These are phyloP conservation scores for Tholera decimalis DNA, from an alignment of 2,888 invertebrate species.

Conservation along the genomic window DNA sequence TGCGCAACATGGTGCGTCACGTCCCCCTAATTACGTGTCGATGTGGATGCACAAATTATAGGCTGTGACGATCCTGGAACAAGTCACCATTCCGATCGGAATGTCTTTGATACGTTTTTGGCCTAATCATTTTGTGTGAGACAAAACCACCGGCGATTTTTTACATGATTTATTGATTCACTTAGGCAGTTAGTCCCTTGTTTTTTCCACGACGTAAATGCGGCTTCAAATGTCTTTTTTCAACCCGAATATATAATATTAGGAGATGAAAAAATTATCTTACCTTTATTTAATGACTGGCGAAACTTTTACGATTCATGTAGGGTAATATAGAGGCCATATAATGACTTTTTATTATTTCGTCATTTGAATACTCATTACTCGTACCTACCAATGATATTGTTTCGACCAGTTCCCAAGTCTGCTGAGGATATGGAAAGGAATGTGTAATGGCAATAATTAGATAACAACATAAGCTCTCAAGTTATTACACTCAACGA, in stretches of 20 bases:
- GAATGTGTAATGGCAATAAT: slow-evolving; percentile 54
- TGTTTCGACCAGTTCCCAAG: slow-evolving; percentile 8
- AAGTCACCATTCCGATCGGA: slow-evolving; percentile 73
- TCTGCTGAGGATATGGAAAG: slow-evolving; percentile 20
- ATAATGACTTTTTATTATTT: slow-evolving; percentile 41
- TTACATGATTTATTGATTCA: slow-evolving; percentile 68
- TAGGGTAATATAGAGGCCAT: slow-evolving; percentile 38
- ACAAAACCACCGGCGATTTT: slow-evolving; percentile 63
- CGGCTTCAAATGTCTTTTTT: slow-evolving; percentile 58
- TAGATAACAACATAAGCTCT: slow-evolving; percentile 56
- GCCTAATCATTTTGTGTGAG: slow-evolving; percentile 71
- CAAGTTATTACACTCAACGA: slow-evolving; percentile 55
- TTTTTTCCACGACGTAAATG: slow-evolving; percentile 55
- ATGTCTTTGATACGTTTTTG: slow-evolving; percentile 77
- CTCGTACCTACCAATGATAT: slow-evolving; percentile 21
- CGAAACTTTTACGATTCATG: slow-evolving; percentile 58
- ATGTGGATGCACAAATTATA: slow-evolving; percentile 89
- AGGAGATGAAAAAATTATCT: slow-evolving; percentile 51
- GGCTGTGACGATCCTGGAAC: slow-evolving; percentile 75
- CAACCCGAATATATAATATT: slow-evolving; percentile 41
- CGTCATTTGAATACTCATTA: slow-evolving; percentile 39
- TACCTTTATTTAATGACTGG: slow-evolving; percentile 66
- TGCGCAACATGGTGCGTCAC: slow-evolving; percentile 86
- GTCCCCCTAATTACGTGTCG: slow-evolving; percentile 86
- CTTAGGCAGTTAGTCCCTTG: slow-evolving; percentile 63